Base-by-base conservation (phyloP, 2,888 invertebrate species). In the Eupeodes latifasciatus region DNA sequence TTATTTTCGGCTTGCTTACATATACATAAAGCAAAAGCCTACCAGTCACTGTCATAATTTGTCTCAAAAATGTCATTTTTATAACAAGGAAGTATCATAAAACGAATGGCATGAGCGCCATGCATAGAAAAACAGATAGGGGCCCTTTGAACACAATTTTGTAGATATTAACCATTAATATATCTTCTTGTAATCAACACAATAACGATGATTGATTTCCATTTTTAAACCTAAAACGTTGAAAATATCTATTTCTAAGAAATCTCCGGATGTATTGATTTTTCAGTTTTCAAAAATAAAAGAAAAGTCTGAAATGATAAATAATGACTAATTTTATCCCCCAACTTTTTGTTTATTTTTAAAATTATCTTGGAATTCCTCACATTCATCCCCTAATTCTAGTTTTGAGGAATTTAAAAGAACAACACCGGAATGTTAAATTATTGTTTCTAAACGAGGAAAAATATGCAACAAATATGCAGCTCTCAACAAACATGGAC, bases 1-100 rank as follows among this genome's bases (percentile, higher is more conserved):
- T 71, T 64, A 34, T 83, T 79, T 83, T 83, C 27, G 71, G 69
- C 62, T 74, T 51, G 9, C 27, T 27, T 40, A 55, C 71, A 71
- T 83, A 62, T 11, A 62, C 10, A 5, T 14, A 16, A n/a, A 40
- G n/a, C 36, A n/a, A n/a, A n/a, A 36, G 36, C 16, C 62, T 62
- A 62, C 47, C 27, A 66, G 47, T 66, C 47, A 27, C 47, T 66
- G 47, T 66, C 66, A 66, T 27, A 49, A 66, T 49, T 66, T 66
- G 66, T 66, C 66, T 66, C 14, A 9, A 14, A 66, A 66, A 66
- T 66, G 66, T 66, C 47, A 66, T 27, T 47, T 66, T 66, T n/a
- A 66, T 55, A 9, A 12, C 55, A 71, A 7, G 12, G 19, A 55
- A 12, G 19, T 55, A 55, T 11, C 10, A 16, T 12, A 53, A 53